These are phyloP conservation scores for Hemithea aestivaria DNA, from an alignment of 2,888 invertebrate genomes.

Conservation along the genomic window DNA sequence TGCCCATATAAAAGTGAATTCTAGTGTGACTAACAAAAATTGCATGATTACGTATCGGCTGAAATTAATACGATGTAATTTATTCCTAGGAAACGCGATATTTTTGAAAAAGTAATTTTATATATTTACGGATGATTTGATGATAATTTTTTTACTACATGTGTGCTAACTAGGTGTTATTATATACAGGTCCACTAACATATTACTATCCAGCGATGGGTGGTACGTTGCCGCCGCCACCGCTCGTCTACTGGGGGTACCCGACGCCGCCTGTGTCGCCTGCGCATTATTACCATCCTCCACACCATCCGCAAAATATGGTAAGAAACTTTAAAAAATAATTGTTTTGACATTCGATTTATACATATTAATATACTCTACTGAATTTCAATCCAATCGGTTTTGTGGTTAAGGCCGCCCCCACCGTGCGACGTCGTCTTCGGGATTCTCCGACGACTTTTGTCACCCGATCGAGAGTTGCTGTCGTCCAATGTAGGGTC, in stretches of 20 bases:
- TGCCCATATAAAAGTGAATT: conserved; percentile 3
- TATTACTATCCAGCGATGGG: conserved; percentile 77
- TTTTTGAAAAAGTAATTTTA: too few relatives aligned
- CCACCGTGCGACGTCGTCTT: too few relatives aligned
- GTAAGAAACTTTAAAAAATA: conserved; percentile 38
- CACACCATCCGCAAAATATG: conserved; percentile 72
- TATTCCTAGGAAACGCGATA: neutral
- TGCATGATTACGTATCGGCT: conserved; percentile 9
- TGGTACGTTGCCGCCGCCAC: conserved; percentile 80
- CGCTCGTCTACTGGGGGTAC: conserved; percentile 94
- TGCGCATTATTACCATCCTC: conserved; percentile 88
- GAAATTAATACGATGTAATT: neutral
- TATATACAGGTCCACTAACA: conserved; percentile 68
- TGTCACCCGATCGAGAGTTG: too few relatives aligned
- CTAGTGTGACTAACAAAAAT: conserved; percentile 34
- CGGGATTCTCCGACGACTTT: too few relatives aligned
- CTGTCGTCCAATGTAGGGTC: too few relatives aligned
- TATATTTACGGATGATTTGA: too few relatives aligned
- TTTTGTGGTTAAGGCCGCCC: too few relatives aligned
- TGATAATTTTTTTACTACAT: too few relatives aligned
- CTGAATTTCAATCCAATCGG: too few relatives aligned
- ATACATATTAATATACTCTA: neutral
- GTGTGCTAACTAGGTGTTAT: too few relatives aligned
- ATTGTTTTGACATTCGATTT: too few relatives aligned
- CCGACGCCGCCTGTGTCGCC: conserved; percentile 97